Conservation (phyloP, 2,113 vertebrate genomes). For the Corythornis madagascariensis region DNA sequence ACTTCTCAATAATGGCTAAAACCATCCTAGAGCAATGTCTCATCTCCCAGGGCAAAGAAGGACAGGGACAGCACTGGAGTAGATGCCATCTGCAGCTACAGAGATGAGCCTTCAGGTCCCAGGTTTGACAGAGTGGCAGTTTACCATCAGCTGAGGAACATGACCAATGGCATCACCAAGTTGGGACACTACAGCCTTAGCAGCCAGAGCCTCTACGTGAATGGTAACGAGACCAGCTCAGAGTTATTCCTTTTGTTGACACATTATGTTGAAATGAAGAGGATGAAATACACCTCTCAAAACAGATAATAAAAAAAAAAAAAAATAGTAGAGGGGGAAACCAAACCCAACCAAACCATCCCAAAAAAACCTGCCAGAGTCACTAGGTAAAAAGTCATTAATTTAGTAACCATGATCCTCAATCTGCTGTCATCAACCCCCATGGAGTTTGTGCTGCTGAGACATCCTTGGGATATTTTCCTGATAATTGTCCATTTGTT, state of each 20-base stretch:
- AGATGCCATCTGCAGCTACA: slow-evolving; percentile 54
- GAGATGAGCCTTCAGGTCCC: neutral
- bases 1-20: neutral
- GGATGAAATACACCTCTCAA: neutral
- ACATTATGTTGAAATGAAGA: neutral
- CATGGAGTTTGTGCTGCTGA: neutral
- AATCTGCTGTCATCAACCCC: neutral
- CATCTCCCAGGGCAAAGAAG: slow-evolving; percentile 30
- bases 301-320: neutral
- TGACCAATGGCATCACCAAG: slow-evolving; percentile 38
- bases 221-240: neutral
- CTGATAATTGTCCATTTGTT: neutral
- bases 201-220: slow-evolving; percentile 32
- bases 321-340: neutral
- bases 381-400: neutral
- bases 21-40: neutral
- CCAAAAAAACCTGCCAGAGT: neutral
- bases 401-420: neutral
- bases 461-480: neutral
- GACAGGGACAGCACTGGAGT: slow-evolving; percentile 21
- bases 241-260: neutral
- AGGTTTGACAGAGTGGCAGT: slow-evolving; percentile 32
- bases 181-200: slow-evolving; percentile 63
- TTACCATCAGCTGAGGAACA: slow-evolving; percentile 63
- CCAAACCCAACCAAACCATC: too few relatives aligned